Conservation (phyloP, 2,797 vertebrate genomes). For the Vespertilio murinus region DNA sequence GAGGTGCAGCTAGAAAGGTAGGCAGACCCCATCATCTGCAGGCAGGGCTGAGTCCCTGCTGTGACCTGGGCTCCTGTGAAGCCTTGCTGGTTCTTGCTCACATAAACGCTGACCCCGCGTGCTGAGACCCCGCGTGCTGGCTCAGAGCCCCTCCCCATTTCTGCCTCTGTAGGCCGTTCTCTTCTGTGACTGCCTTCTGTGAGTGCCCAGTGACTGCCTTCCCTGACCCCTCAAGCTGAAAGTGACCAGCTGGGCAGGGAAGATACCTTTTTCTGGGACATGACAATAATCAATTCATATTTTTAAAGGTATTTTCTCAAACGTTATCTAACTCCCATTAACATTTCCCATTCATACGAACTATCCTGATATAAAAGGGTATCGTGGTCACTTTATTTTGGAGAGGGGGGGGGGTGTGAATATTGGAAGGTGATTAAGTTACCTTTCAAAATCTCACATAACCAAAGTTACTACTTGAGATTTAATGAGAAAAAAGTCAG, state of each 20-base stretch:
- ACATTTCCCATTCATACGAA: background rate
- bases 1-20: background rate
- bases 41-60: background rate
- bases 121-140: background rate
- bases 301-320: background rate
- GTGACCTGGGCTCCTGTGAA: background rate
- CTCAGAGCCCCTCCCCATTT: background rate
- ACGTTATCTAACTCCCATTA: background rate
- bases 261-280: background rate
- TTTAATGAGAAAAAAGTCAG: background rate
- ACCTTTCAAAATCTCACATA: background rate
- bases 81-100: background rate
- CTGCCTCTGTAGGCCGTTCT: background rate
- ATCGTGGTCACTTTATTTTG: background rate
- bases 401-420: background rate
- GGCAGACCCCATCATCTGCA: rapidly evolving
- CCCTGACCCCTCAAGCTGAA: background rate
- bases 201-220: background rate
- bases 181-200: background rate
- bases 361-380: background rate
- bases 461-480: background rate
- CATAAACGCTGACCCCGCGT: background rate
- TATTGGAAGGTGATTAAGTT: background rate
- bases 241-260: background rate
- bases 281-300: background rate